These are phyloP conservation scores for Tychaedon coryphoeus DNA, from an alignment of 2,113 vertebrate species.

Conservation along the genomic window DNA sequence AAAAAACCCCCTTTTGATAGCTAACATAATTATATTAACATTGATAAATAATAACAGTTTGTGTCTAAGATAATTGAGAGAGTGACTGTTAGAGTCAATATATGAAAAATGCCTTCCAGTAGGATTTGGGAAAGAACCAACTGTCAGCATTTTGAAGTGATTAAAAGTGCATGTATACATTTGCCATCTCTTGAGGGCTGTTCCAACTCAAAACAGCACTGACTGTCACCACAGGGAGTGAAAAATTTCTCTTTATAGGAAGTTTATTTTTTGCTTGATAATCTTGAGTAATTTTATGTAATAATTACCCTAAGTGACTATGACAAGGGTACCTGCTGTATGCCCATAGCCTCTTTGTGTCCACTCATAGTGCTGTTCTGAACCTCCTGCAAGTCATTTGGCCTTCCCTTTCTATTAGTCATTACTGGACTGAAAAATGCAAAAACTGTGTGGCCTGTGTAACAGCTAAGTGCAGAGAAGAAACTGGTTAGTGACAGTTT, in stretches of 20 bases:
- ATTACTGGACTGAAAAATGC: neutral
- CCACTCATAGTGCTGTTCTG: neutral
- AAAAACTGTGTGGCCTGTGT: neutral
- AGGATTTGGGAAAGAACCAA: neutral
- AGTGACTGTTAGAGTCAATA: neutral
- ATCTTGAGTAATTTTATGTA: neutral
- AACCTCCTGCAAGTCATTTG: neutral
- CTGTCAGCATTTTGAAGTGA: neutral
- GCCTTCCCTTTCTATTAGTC: neutral
- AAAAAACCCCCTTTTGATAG: neutral
- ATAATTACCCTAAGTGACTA: neutral
- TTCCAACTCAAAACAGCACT: neutral
- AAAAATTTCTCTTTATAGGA: neutral
- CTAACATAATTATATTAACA: conserved; percentile 7
- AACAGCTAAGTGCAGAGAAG: neutral
- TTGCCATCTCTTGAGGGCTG: neutral
- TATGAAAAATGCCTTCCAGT: neutral
- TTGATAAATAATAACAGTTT: neutral
- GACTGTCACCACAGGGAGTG: neutral
- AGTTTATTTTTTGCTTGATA: neutral
- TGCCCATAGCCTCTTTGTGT: neutral
- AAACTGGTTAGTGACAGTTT: neutral
- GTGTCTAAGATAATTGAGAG: neutral
- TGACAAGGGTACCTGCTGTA: neutral
- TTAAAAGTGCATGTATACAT: neutral